phyloP scores from a whole-genome alignment of 2,888 invertebrate species.

The Parnassius apollo region DNA sequence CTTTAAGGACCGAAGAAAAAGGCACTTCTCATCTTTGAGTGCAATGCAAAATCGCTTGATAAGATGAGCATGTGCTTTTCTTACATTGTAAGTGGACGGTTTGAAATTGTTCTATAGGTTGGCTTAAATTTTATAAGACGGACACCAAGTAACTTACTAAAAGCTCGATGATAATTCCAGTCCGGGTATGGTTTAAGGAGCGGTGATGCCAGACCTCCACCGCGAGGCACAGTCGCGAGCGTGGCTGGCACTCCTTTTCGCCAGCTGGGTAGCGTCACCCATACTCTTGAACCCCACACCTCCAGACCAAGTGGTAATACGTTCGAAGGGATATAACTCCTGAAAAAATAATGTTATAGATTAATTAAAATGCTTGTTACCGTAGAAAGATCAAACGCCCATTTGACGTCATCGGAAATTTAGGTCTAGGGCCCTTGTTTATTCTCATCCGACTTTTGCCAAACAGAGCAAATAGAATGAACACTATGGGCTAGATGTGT shows the following conservation, averaged over 20 bases:
- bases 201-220: constrained; percentile 80
- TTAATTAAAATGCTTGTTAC: no score
- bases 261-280: constrained; percentile 89
- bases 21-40: no score
- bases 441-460: no score
- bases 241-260: constrained; percentile 88
- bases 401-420: background rate
- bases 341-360: constrained; percentile 41
- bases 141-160: constrained; percentile 59
- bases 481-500: no score
- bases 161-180: constrained; percentile 84
- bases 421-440: no score
- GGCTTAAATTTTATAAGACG: no score
- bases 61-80: no score
- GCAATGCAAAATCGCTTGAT: no score
- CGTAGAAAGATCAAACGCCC: background rate
- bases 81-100: no score
- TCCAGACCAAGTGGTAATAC: constrained; percentile 89
- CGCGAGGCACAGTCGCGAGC: constrained; percentile 83
- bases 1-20: no score
- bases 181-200: constrained; percentile 87
- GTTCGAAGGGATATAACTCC: constrained; percentile 85
- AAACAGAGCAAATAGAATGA: no score
- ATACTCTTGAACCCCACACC: constrained; percentile 84
- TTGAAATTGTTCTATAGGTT: no score